phyloP scores from a whole-genome alignment of 2,113 vertebrate species.

The Bungarus multicinctus region DNA sequence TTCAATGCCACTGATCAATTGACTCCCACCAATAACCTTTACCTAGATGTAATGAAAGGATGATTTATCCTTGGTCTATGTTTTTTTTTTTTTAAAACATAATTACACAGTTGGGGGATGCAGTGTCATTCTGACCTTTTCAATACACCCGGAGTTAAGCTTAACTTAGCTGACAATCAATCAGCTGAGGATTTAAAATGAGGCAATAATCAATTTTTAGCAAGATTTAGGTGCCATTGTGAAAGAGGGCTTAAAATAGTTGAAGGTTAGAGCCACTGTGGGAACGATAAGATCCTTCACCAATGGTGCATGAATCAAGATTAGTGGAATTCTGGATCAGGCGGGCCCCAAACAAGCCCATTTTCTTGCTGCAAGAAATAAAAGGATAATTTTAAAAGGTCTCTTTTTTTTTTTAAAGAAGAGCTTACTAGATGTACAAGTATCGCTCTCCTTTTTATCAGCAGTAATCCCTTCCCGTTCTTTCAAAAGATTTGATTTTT shows the following conservation, averaged over 20 bases:
- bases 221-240: constrained; percentile 28
- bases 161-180: constrained; percentile 34
- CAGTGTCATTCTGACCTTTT: constrained; percentile 30
- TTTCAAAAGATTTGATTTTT: background rate
- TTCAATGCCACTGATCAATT: constrained; percentile 46
- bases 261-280: constrained; percentile 17
- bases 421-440: background rate
- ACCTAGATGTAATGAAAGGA: constrained; percentile 53
- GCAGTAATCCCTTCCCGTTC: background rate
- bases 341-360: background rate
- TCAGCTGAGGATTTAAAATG: constrained; percentile 33
- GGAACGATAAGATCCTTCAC: constrained; percentile 18
- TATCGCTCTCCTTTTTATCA: background rate
- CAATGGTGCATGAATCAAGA: background rate
- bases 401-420: background rate
- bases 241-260: background rate
- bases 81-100: background rate
- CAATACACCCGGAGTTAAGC: constrained; percentile 6
- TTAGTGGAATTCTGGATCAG: background rate
- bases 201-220: constrained; percentile 21
- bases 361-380: background rate
- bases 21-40: constrained; percentile 53
- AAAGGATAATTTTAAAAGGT: background rate
- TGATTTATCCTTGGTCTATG: constrained; percentile 46
- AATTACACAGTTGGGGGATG: constrained; percentile 29